These are phyloP conservation scores for Herpailurus yagouaroundi DNA, from an alignment of 2,113 vertebrate species.

Conservation along the genomic window DNA sequence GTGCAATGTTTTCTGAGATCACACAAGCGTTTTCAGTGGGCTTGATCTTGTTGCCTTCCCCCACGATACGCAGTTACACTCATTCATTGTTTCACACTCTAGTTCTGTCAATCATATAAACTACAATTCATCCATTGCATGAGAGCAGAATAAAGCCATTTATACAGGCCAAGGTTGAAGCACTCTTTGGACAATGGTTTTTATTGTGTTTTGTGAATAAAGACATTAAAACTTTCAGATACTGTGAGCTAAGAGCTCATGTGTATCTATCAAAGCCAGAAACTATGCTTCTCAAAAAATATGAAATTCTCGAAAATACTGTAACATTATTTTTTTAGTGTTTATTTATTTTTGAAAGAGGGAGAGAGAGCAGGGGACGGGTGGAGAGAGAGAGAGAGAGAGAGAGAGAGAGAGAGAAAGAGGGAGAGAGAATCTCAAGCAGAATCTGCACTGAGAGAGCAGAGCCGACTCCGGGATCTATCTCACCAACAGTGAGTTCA, in stretches of 20 bases:
- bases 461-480: no score
- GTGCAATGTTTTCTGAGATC: background rate
- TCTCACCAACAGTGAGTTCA: no score
- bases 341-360: no score
- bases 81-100: conserved; percentile 1
- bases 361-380: no score
- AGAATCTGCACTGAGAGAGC: no score
- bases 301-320: background rate
- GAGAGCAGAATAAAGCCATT: conserved; percentile 76
- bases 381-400: no score
- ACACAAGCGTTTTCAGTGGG: background rate
- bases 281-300: conserved; percentile 31
- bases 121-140: conserved; percentile 49
- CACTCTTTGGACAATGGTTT: background rate
- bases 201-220: conserved; percentile 66
- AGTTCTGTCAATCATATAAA: conserved; percentile 70
- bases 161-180: conserved; percentile 42
- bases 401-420: no score
- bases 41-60: background rate
- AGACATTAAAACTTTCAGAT: conserved; percentile 55
- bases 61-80: background rate
- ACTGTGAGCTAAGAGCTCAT: conserved; percentile 55
- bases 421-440: no score
- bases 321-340: background rate
- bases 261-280: conserved; percentile 49